Evolutionary conservation across 2,888 invertebrate species (phyloP).

Genomic region (Macaria notata): DNA sequence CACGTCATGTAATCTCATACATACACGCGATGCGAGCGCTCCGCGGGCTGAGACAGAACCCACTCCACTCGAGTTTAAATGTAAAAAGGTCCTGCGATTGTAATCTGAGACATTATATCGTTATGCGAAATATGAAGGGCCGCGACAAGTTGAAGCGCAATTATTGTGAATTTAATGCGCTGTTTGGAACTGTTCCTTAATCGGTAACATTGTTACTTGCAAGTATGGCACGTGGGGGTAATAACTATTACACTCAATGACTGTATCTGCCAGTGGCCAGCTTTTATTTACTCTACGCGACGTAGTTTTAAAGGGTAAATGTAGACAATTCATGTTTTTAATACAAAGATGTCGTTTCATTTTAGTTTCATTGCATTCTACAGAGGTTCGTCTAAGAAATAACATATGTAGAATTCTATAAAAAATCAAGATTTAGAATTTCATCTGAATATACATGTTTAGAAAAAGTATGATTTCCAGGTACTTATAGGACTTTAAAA

Average conservation of each 20-base stretch:
- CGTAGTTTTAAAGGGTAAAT: too few relatives aligned
- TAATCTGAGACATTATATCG: slow-evolving; percentile 41
- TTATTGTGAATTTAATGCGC: slow-evolving; percentile 34
- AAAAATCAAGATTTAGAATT: too few relatives aligned
- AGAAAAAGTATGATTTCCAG: too few relatives aligned
- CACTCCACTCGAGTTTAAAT: slow-evolving; percentile 15
- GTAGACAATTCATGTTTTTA: too few relatives aligned
- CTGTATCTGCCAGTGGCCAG: slow-evolving; percentile 6
- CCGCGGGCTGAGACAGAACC: slow-evolving; percentile 2
- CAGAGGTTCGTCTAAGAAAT: too few relatives aligned
- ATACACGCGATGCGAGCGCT: too few relatives aligned
- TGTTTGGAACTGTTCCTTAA: slow-evolving; percentile 24
- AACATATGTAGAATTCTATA: too few relatives aligned
- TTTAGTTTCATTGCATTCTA: too few relatives aligned
- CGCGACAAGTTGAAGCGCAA: slow-evolving; percentile 35
- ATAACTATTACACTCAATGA: slow-evolving; percentile 14
- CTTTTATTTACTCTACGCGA: neutral
- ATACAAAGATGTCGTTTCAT: too few relatives aligned
- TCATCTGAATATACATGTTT: too few relatives aligned
- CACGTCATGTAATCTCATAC: too few relatives aligned
- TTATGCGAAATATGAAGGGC: slow-evolving; percentile 39
- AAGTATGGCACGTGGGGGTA: slow-evolving; percentile 18
- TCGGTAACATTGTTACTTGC: slow-evolving; percentile 16
- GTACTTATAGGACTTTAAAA: too few relatives aligned
- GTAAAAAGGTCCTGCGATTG: slow-evolving; percentile 16